A percentile compares a stretch with the other conserved stretches of the same genome.
Evolutionary conservation across 2,888 invertebrate genomes (phyloP).

Genomic region (Yponomeuta evonymella): DNA sequence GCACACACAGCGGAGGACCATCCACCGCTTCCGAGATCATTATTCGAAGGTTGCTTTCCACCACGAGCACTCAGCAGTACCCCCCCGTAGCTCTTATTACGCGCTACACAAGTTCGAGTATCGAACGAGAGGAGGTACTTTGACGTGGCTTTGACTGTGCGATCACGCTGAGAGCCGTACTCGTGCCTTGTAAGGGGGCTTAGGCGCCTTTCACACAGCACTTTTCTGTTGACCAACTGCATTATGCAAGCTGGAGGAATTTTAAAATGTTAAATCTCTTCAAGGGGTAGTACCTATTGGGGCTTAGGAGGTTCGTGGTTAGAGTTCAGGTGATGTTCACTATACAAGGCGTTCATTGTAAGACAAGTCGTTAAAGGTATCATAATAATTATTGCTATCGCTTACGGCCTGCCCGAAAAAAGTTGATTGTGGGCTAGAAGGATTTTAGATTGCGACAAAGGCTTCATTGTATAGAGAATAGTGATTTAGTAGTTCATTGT

Average conservation of each 20-base stretch:
- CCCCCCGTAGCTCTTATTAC: background rate
- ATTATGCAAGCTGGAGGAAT: background rate
- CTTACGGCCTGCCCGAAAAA: too few relatives aligned
- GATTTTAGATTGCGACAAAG: too few relatives aligned
- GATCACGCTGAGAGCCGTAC: background rate
- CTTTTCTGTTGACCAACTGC: background rate
- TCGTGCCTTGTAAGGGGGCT: background rate
- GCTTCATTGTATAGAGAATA: too few relatives aligned
- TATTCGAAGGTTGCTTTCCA: background rate
- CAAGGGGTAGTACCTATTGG: background rate
- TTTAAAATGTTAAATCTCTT: background rate
- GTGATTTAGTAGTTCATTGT: too few relatives aligned
- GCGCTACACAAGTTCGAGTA: background rate
- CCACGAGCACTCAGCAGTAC: background rate
- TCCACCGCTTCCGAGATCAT: constrained; percentile 6
- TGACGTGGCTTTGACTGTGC: background rate
- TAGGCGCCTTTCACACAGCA: background rate
- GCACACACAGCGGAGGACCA: constrained; percentile 2
- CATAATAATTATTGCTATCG: too few relatives aligned
- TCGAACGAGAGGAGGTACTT: background rate
- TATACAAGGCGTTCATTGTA: too few relatives aligned
- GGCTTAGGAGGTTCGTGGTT: background rate
- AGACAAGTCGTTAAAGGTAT: too few relatives aligned
- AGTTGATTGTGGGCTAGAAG: too few relatives aligned
- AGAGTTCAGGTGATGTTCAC: background rate